These are phyloP conservation scores for Luehdorfia chinensis DNA, from an alignment of 1,140 invertebrate species.

Conservation along the genomic window DNA sequence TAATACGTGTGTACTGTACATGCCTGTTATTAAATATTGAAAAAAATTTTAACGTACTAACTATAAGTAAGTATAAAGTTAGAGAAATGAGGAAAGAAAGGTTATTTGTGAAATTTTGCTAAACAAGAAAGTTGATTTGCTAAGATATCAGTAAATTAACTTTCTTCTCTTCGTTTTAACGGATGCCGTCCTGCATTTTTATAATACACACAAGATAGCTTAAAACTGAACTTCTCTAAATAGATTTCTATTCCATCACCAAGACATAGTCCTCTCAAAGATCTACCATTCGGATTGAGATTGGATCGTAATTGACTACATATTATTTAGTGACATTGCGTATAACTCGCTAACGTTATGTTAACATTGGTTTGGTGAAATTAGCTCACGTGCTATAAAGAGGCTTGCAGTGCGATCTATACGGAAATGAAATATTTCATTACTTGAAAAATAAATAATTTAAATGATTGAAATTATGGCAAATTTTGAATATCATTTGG, in stretches of 20 bases:
- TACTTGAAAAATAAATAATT: not conserved
- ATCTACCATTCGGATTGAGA: not conserved
- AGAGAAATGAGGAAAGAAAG: too few species aligned
- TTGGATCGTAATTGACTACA: not conserved
- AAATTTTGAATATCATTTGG: too few species aligned
- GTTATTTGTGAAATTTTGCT: not conserved
- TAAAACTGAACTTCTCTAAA: not conserved
- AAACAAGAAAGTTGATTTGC: not conserved
- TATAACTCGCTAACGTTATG: not conserved
- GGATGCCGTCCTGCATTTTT: not conserved
- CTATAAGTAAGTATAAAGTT: too few species aligned
- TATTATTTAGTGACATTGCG: not conserved
- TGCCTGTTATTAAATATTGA: too few species aligned
- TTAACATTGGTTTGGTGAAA: not conserved
- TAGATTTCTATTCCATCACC: too few species aligned
- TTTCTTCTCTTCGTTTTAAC: not conserved
- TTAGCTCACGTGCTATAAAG: not conserved
- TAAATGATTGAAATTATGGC: not conserved
- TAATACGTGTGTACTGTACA: too few species aligned
- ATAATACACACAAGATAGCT: not conserved
- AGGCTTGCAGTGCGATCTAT: too few species aligned
- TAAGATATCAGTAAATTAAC: too few species aligned
- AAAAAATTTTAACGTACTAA: too few species aligned
- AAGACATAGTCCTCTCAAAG: not conserved
- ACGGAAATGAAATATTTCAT: too few species aligned